Evolutionary conservation across 92 coral and sea anemone species (phyloP), one percentile per base, ranked within the genome.

Genomic region (Phenganax subtilis): DNA sequence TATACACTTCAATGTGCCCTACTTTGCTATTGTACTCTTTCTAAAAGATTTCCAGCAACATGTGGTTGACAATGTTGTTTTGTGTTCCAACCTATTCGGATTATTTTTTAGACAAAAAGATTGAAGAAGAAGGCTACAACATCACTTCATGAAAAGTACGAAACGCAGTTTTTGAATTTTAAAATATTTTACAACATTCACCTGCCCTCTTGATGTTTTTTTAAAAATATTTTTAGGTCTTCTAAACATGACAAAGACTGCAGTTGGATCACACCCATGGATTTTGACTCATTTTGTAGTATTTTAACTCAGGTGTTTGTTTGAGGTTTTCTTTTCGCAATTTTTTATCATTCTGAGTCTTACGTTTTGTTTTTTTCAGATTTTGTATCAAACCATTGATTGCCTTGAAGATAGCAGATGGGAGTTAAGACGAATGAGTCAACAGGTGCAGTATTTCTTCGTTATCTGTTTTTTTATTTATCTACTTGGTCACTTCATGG

Each of bases 361-460:
- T 3, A 15, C 28, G 1, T 17, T 61, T 12, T 61, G 25, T 8
- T 61, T 20, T 61, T 81, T 62, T 37, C 75, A 96, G 99, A 87
- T 96, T 12, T 75, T 96, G 12, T 90, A 87, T 47, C 97, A 96
- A 80, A 91, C 96, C 7, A 86, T 90, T 78, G 99, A 96, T 64
- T 96, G 97, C 68, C 85, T 96, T 55, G 99, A 91, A 61, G 99
- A 96, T 81, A 82, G 92, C 9, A 91, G 99, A 61, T 96, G 99
- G 99, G 99, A 96, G 77, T 82, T 96, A 37, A 89, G 99, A 75
- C 84, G 99, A 87, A 96, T 96, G 99, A 91, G 96, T 12, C 99
- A 96, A 74, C 99, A 96, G 97, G 97, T 92, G 55, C 7, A 71
- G 3, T 11, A 67, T 20, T 37, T 37, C 47, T 37, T 37, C 47